These are phyloP conservation scores for Petrosia ficiformis DNA, from an alignment of 37 sponge, comb jelly and placozoan species.

Conservation along the genomic window DNA sequence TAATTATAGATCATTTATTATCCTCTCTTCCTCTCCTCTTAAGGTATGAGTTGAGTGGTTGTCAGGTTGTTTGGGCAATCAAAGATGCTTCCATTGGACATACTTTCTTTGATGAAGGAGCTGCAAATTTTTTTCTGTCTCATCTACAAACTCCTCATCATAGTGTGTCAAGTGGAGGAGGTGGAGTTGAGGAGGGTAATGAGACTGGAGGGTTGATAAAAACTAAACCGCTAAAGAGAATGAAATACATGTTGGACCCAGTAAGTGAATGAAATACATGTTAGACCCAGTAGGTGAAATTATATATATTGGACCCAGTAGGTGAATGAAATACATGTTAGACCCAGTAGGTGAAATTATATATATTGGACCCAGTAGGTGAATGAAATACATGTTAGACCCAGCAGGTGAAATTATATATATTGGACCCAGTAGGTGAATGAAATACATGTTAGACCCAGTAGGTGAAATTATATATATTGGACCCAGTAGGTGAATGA, in stretches of 20 bases:
- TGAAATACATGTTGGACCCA: slow-evolving; percentile 67
- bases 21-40: no score
- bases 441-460: no score
- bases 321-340: no score
- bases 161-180: not conserved
- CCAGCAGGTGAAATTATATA: no score
- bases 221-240: slow-evolving; percentile 50
- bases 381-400: no score
- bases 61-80: slow-evolving; percentile 92
- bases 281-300: not conserved
- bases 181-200: not conserved
- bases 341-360: no score
- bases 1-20: no score
- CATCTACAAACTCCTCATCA: slow-evolving; percentile 15
- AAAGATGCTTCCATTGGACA: slow-evolving; percentile 81
- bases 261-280: slow-evolving; percentile 9
- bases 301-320: no score
- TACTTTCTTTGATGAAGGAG: slow-evolving; percentile 93
- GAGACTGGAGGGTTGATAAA: slow-evolving; percentile 4
- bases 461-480: no score
- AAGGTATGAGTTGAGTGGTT: slow-evolving; percentile 77
- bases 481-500: no score
- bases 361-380: no score
- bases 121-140: slow-evolving; percentile 89
- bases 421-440: no score